These are phyloP conservation scores for Eupithecia dodoneata DNA, from an alignment of 2,888 invertebrate species.

Conservation along the genomic window DNA sequence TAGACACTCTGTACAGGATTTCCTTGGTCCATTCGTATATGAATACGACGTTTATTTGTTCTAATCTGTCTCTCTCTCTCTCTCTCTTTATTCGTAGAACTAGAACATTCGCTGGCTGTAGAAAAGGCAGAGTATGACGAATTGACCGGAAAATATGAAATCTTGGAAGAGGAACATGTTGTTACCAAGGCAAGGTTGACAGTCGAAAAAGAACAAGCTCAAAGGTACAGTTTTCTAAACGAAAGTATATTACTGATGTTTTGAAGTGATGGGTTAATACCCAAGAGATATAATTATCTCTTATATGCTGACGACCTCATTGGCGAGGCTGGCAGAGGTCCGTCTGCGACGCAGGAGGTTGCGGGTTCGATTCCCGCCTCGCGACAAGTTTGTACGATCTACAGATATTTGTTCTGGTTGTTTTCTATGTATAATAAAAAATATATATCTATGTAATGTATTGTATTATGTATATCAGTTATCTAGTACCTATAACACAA, in stretches of 20 bases:
- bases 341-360: too few relatives aligned
- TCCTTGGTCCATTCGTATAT: neutral
- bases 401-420: too few relatives aligned
- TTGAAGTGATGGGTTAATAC: neutral
- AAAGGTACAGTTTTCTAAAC: constrained; percentile 77
- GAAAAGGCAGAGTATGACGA: constrained; percentile 91
- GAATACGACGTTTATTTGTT: neutral
- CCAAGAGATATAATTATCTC: too few relatives aligned
- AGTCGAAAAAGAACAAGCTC: constrained; percentile 91
- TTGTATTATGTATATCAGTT: too few relatives aligned
- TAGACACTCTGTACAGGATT: neutral
- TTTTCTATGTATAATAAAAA: too few relatives aligned
- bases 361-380: too few relatives aligned
- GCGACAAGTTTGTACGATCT: too few relatives aligned
- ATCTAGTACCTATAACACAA: too few relatives aligned
- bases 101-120: constrained; percentile 87
- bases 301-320: too few relatives aligned
- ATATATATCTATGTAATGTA: too few relatives aligned
- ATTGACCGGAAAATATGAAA: constrained; percentile 91
- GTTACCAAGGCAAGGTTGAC: constrained; percentile 92
- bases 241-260: neutral
- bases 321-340: too few relatives aligned
- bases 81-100: constrained; percentile 73
- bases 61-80: too few relatives aligned
- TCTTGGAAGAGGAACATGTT: constrained; percentile 93